Evolutionary conservation across 2,888 invertebrate genomes (phyloP).

Genomic region (Philaethria dido): DNA sequence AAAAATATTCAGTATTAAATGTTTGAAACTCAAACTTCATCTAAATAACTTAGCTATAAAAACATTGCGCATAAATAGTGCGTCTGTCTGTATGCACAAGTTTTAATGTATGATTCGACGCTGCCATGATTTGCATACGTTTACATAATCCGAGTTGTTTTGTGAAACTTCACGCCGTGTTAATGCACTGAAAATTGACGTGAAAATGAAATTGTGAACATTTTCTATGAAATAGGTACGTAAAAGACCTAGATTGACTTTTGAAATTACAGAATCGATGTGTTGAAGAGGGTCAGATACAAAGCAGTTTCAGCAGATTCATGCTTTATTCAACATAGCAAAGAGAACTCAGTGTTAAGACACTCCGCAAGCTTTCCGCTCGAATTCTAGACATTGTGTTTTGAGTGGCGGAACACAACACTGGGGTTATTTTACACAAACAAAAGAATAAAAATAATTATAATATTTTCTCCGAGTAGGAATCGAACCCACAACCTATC

Average conservation of each 20-base stretch:
- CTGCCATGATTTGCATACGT: conserved; percentile 55
- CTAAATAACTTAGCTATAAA: conserved; percentile 7
- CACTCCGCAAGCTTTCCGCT: too few species aligned
- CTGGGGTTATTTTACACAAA: too few species aligned
- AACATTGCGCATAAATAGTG: conserved; percentile 19
- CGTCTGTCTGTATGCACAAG: conserved; percentile 42
- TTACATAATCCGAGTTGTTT: conserved; percentile 54
- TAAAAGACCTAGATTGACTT: background rate
- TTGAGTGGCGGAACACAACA: too few species aligned
- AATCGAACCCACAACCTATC: too few species aligned
- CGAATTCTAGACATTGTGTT: too few species aligned
- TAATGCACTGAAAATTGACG: conserved; percentile 22
- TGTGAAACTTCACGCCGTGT: conserved; percentile 45
- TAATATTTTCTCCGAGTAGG: too few species aligned
- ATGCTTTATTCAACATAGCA: too few species aligned
- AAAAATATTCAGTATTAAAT: background rate
- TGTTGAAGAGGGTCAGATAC: background rate
- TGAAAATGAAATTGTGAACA: conserved; percentile 5
- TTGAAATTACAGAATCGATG: background rate
- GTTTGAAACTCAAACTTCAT: background rate
- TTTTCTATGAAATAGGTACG: background rate
- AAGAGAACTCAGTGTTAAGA: too few species aligned
- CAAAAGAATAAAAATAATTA: too few species aligned
- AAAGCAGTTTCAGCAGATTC: too few species aligned
- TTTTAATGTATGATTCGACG: conserved; percentile 50